Evolutionary conservation across 2,888 invertebrate genomes (phyloP).

Genomic region (Eristalinus sepulchralis): DNA sequence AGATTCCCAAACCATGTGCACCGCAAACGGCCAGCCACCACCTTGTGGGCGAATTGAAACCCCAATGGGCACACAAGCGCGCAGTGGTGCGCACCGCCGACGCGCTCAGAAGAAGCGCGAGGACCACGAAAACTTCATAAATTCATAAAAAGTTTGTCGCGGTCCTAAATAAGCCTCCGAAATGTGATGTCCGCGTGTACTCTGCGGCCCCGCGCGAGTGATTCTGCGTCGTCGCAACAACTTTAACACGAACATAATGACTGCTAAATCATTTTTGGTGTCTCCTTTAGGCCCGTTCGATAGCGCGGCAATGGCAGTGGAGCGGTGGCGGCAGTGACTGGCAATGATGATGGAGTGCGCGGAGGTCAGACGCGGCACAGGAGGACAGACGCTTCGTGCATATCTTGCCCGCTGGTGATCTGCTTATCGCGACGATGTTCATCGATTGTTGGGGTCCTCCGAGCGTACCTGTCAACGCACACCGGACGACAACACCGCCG

Average conservation of each 20-base stretch:
- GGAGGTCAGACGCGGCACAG: slow-evolving; percentile 28
- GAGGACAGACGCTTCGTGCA: slow-evolving; percentile 23
- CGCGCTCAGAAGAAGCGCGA: neutral
- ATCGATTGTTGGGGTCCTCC: slow-evolving; percentile 57
- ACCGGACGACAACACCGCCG: slow-evolving; percentile 40
- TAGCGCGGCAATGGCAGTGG: slow-evolving; percentile 30
- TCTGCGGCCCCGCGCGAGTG: slow-evolving; percentile 16
- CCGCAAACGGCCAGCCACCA: slow-evolving; percentile 22
- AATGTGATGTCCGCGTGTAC: neutral
- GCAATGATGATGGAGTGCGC: slow-evolving; percentile 56
- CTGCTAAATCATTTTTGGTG: slow-evolving; percentile 70
- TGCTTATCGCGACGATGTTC: slow-evolving; percentile 66
- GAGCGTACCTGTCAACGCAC: slow-evolving; percentile 66
- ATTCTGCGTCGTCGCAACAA: slow-evolving; percentile 54
- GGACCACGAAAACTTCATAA: slow-evolving; percentile 50
- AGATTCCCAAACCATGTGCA: neutral
- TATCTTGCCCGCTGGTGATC: slow-evolving; percentile 62
- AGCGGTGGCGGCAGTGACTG: neutral
- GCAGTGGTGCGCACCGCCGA: neutral
- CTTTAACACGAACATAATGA: slow-evolving; percentile 72
- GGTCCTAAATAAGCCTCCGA: slow-evolving; percentile 52
- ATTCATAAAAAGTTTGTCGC: slow-evolving; percentile 68
- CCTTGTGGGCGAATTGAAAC: slow-evolving; percentile 65
- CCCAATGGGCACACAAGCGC: slow-evolving; percentile 14
- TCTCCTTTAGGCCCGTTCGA: slow-evolving; percentile 37